Evolutionary conservation across 2,797 vertebrate genomes (phyloP), one percentile per base, ranked within the genome.

Genomic region (Discoglossus pictus): DNA sequence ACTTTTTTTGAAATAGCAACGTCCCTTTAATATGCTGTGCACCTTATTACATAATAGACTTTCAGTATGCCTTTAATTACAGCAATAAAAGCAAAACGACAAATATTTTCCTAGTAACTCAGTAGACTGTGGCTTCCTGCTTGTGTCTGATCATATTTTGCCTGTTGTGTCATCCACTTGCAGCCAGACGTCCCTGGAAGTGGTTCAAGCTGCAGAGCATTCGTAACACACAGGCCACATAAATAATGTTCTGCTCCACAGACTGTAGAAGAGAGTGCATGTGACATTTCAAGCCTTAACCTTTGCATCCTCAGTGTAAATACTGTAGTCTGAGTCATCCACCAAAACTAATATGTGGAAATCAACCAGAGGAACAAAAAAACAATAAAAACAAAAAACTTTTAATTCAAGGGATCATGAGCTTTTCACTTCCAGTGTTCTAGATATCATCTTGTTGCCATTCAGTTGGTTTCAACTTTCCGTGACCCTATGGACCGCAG

Each of bases 71-170:
- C n/a, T n/a, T n/a, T n/a, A n/a, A n/a, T 48, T 34, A 38, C 59
- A 47, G 47, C 17, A 12, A 7, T 4, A 43, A 12, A 9, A 7
- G 38, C 10, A 15, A 39, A 15, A 39, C 3, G 6, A 15, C 10
- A 40, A 34, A 64, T 43, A 53, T 7, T 52, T 63, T 40, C 36
- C 61, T 40, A 27, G 27, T 53, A 12, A 64, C 20, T 43, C 61
- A 64, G 35, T 31, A 64, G 61, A 64, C 48, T 43, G 24, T 16
- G 36, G 48, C 51, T 64, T 64, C 61, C 48, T 31, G 24, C 16
- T 20, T 6, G n/a, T 64, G 61, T 31, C 4, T 31, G 27, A 31
- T 31, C 27, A 31, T 31, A 51, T 15, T 53, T 36, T 27, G 15
- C 38, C 27, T 53, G 36, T 31, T 31, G 27, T 8, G 27, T 4